Evolutionary conservation across 2,797 vertebrate genomes (phyloP).

Genomic region (Nannoperca obscura): DNA sequence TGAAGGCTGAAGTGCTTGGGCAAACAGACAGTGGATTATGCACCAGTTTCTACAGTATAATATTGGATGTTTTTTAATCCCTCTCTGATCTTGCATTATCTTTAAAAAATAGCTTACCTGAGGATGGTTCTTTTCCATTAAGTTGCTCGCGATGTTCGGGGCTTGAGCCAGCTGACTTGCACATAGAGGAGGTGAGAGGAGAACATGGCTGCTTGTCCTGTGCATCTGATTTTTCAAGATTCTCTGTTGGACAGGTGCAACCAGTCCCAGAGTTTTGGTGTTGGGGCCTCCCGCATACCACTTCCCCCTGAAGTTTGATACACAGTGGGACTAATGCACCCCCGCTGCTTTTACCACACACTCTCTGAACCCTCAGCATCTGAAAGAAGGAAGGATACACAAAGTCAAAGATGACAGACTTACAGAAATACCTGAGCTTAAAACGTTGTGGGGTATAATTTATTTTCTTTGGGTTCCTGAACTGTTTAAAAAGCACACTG

Average conservation of each 20-base stretch:
- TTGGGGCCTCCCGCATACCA: conserved; percentile 66
- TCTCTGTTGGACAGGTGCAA: conserved; percentile 29
- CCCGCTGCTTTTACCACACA: conserved; percentile 83
- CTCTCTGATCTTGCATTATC: conserved; percentile 1
- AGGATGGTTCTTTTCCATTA: conserved; percentile 17
- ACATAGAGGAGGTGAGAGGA: conserved; percentile 6
- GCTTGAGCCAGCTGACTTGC: conserved; percentile 26
- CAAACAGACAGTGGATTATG: background rate
- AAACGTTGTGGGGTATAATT: background rate
- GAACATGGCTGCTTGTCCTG: conserved; percentile 18
- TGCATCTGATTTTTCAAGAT: conserved; percentile 18
- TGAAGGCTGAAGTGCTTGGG: background rate
- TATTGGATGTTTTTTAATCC: conserved; percentile 19
- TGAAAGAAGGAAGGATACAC: conserved; percentile 63
- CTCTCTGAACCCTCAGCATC: conserved; percentile 88
- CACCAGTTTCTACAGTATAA: conserved; percentile 7
- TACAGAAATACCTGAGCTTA: conserved; percentile 9
- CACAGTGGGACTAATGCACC: conserved; percentile 88
- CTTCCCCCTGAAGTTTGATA: conserved; percentile 86
- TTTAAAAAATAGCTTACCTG: conserved; percentile 52
- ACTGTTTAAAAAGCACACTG: conserved; percentile 22
- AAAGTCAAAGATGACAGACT: conserved; percentile 15
- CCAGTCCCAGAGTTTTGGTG: conserved; percentile 35
- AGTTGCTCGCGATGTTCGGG: conserved; percentile 11
- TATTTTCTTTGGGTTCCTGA: conserved; percentile 4